Conservation (phyloP, 2,113 vertebrate genomes). For the Isichthys henryi region DNA sequence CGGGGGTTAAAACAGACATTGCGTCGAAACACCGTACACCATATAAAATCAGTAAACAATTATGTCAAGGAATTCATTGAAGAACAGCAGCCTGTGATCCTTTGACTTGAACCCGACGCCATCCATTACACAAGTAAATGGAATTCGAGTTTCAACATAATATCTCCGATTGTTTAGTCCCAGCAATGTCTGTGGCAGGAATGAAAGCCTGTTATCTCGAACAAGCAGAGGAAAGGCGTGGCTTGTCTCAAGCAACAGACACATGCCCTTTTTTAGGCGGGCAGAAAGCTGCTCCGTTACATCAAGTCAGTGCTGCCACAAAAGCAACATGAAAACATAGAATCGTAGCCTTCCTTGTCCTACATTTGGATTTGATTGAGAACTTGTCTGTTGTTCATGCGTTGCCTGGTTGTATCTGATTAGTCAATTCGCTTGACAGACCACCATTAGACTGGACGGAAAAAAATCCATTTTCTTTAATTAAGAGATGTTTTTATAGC, state of each 20-base stretch:
- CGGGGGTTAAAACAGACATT: background rate
- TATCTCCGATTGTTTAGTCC: background rate
- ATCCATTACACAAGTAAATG: background rate
- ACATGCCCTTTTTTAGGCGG: background rate
- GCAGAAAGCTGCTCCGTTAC: background rate
- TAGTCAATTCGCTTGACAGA: background rate
- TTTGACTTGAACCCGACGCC: background rate
- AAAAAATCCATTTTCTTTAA: background rate
- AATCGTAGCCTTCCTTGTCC: background rate
- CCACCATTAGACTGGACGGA: background rate
- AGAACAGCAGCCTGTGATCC: background rate
- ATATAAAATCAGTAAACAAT: background rate
- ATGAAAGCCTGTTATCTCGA: background rate
- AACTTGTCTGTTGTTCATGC: background rate
- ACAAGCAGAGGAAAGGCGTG: background rate
- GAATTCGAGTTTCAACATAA: background rate
- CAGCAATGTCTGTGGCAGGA: background rate
- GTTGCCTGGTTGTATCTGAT: background rate
- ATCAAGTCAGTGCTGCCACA: background rate
- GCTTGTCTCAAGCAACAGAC: background rate
- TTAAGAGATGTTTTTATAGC: background rate
- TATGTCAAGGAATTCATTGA: background rate
- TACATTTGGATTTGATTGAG: background rate
- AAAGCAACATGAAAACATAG: background rate
- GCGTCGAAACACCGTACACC: background rate